phyloP scores from a whole-genome alignment of 2,113 vertebrate species.

The Ellobius talpinus region DNA sequence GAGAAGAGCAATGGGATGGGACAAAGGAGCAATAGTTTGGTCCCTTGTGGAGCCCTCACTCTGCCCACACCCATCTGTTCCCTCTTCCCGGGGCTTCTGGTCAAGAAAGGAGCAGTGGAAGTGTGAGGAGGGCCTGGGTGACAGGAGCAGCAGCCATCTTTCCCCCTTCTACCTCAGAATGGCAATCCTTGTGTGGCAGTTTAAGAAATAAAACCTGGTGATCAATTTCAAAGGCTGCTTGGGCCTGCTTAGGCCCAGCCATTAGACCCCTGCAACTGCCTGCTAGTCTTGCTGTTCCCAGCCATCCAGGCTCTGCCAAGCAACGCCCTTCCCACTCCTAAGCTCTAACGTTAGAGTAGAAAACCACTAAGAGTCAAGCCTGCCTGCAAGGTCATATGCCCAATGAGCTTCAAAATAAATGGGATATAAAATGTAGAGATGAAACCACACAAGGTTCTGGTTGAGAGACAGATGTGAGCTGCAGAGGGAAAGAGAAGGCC shows the following conservation, averaged over 20 bases:
- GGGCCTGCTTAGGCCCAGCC: background rate
- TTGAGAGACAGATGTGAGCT: background rate
- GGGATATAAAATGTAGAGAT: background rate
- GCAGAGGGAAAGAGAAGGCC: background rate
- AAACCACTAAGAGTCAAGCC: background rate
- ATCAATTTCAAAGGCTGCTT: background rate
- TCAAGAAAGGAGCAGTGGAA: rapidly evolving
- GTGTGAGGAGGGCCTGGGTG: background rate
- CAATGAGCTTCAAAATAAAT: background rate
- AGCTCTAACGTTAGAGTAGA: background rate
- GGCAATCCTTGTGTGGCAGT: background rate
- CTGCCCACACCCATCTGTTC: background rate
- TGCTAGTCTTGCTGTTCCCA: background rate
- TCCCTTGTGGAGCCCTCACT: background rate
- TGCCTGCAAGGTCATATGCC: background rate
- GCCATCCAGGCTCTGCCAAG: background rate
- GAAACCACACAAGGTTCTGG: no score
- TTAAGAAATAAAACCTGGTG: background rate
- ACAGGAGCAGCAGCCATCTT: no score
- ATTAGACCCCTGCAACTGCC: background rate
- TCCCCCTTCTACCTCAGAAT: background rate
- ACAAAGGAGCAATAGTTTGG: no score
- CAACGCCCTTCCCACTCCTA: background rate
- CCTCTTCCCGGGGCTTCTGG: background rate
- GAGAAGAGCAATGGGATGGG: background rate